phyloP scores from a whole-genome alignment of 2,797 vertebrate genomes.

The Graptemys geographica region DNA sequence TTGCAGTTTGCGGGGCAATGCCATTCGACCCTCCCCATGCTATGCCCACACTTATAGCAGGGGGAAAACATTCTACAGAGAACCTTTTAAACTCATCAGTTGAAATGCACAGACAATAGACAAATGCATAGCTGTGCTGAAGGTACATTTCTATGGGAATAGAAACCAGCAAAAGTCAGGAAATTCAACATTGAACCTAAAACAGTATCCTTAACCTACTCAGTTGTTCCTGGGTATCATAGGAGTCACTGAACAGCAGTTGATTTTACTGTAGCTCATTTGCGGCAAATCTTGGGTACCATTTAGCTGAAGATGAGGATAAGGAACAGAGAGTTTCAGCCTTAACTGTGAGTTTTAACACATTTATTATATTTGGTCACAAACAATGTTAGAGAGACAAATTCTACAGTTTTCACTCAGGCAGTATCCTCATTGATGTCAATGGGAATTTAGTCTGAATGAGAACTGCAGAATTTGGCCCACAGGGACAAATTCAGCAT shows the following conservation, averaged over 20 bases:
- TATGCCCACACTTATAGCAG: neutral
- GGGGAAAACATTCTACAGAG: neutral
- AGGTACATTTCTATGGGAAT: slow-evolving; percentile 4
- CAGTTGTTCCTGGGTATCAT: neutral
- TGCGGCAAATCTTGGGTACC: neutral
- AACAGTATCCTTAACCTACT: neutral
- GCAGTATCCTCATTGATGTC: neutral
- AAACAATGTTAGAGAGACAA: neutral
- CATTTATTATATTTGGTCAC: neutral
- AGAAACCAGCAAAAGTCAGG: neutral
- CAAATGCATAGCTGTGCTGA: neutral
- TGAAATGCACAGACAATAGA: slow-evolving; percentile 3
- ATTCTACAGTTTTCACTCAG: neutral
- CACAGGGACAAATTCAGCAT: neutral
- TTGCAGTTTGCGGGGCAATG: neutral
- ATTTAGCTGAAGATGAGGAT: neutral
- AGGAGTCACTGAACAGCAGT: neutral
- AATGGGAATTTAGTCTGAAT: neutral
- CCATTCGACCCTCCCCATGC: too few species aligned
- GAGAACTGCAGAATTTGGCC: neutral
- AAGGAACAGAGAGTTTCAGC: neutral
- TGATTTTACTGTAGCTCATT: neutral
- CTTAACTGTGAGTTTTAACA: neutral
- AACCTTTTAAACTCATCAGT: neutral
- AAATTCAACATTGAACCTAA: neutral